Evolutionary conservation across 2,113 vertebrate genomes (phyloP), one percentile per base, ranked within the genome.

Genomic region (Sebastes fasciatus): DNA sequence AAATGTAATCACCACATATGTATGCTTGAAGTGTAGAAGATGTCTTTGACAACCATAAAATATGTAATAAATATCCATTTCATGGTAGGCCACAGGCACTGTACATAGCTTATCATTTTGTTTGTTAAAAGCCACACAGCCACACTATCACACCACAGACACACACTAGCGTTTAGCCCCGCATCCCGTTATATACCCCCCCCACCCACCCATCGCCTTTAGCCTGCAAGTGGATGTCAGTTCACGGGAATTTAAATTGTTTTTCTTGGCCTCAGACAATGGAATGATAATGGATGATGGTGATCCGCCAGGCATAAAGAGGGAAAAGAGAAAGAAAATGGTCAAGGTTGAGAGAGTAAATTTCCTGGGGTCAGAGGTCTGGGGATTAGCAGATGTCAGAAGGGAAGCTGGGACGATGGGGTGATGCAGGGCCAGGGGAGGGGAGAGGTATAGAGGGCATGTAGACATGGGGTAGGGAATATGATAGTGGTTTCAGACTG

Each of bases 351-450:
- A 92, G 90, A 78, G 91, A 94, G 85, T 93, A 90, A 87, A 92
- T 94, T 93, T 94, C 91, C 88, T 85, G 79, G 92, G 95, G 95
- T 96, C 94, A 96, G 87, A 95, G 96, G 94, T 96, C 94, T 89
- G 70, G 81, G 91, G 93, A 95, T 97, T 95, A 95, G 94, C 92
- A 94, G 92, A 94, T 96, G 95, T 95, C 94, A 95, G 67, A 82
- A 85, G 55, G 88, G 92, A 88, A 92, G 87, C 80, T 77, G 72
- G 71, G 67, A 88, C 87, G 76, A 71, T 86, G 82, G 91, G 75
- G 79, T 77, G 90, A 90, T 69, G 76, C 84, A 86, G 83, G 80
- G 58, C 43, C 52, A 66, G 61, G 57, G 55, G 34, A 14, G 49
- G 52, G 63, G 23, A 69, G 76, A 81, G 45, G 65, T 49, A 34